These are phyloP conservation scores for Hiodon tergisus DNA, from an alignment of 2,113 vertebrate genomes.

Conservation along the genomic window DNA sequence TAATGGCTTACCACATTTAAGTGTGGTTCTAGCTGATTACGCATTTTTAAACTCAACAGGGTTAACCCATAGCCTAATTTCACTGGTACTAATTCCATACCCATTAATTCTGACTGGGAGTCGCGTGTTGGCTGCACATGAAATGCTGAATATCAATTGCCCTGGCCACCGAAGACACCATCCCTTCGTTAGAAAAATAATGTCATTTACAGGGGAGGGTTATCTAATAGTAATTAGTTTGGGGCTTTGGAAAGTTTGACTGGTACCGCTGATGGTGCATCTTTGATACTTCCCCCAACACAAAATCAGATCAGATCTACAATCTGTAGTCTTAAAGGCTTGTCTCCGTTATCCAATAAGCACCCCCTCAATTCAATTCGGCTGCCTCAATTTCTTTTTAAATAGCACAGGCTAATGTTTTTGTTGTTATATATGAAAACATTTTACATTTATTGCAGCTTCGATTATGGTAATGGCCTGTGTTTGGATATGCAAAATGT, in stretches of 20 bases:
- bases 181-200: constrained; percentile 56
- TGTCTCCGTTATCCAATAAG: constrained; percentile 27
- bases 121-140: constrained; percentile 36
- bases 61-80: constrained; percentile 30
- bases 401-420: constrained; percentile 46
- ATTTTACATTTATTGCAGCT: constrained; percentile 59
- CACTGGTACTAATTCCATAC: constrained; percentile 54
- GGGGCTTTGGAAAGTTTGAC: constrained; percentile 38
- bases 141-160: constrained; percentile 55
- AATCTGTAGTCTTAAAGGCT: constrained; percentile 29
- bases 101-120: constrained; percentile 53
- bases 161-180: constrained; percentile 38
- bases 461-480: constrained; percentile 67
- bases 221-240: constrained; percentile 49
- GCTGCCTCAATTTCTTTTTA: constrained; percentile 50
- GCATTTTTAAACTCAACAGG: constrained; percentile 27
- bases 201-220: constrained; percentile 48
- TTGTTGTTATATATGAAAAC: constrained; percentile 65
- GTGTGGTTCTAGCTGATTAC: constrained; percentile 29
- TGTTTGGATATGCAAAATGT: constrained; percentile 64
- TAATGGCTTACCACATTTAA: constrained; percentile 12
- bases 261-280: constrained; percentile 40
- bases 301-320: constrained; percentile 45
- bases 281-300: constrained; percentile 25
- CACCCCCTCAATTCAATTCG: constrained; percentile 52